Percentiles rank a stretch among this genome's conserved stretches.
Evolutionary conservation across 1,140 invertebrate species (phyloP).

Genomic region (Drosophila ficusphila): DNA sequence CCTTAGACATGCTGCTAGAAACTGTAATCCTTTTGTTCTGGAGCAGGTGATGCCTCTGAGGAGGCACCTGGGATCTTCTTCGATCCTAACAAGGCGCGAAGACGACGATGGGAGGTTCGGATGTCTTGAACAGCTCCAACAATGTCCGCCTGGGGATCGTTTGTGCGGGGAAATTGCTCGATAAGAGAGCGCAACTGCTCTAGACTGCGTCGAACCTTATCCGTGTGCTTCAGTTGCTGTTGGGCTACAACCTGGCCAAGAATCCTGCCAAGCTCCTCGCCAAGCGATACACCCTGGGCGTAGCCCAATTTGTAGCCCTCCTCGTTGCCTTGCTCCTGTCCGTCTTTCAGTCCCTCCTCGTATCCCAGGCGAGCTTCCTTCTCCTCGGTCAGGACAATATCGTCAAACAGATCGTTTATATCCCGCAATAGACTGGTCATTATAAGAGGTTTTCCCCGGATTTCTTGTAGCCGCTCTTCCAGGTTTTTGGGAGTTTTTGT

Average conservation of each 20-base stretch:
- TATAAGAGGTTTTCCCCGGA: neutral
- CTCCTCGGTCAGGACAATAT: slow-evolving; percentile 87
- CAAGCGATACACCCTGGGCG: slow-evolving; percentile 87
- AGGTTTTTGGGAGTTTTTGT: neutral
- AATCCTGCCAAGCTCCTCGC: slow-evolving; percentile 88
- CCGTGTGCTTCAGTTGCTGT: slow-evolving; percentile 57
- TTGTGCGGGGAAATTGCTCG: slow-evolving; percentile 87
- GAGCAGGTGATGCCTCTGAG: neutral
- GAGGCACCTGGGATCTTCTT: slow-evolving; percentile 6
- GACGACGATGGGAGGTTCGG: slow-evolving; percentile 88
- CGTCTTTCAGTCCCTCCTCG: slow-evolving; percentile 86
- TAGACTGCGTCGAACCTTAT: slow-evolving; percentile 85
- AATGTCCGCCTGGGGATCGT: slow-evolving; percentile 88
- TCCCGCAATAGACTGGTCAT: slow-evolving; percentile 81
- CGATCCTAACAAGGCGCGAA: slow-evolving; percentile 88
- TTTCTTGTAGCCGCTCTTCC: neutral
- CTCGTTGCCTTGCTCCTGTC: slow-evolving; percentile 85
- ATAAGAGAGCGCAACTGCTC: slow-evolving; percentile 86
- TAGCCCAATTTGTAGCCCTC: slow-evolving; percentile 88
- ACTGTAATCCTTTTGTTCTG: slow-evolving; percentile 63
- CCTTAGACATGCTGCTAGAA: slow-evolving; percentile 55
- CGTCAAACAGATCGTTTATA: slow-evolving; percentile 88
- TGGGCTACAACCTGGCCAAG: slow-evolving; percentile 84
- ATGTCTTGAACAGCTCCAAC: slow-evolving; percentile 87
- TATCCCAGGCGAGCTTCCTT: slow-evolving; percentile 85